phyloP scores from a whole-genome alignment of 2,113 vertebrate species.

The Deroptyus accipitrinus region DNA sequence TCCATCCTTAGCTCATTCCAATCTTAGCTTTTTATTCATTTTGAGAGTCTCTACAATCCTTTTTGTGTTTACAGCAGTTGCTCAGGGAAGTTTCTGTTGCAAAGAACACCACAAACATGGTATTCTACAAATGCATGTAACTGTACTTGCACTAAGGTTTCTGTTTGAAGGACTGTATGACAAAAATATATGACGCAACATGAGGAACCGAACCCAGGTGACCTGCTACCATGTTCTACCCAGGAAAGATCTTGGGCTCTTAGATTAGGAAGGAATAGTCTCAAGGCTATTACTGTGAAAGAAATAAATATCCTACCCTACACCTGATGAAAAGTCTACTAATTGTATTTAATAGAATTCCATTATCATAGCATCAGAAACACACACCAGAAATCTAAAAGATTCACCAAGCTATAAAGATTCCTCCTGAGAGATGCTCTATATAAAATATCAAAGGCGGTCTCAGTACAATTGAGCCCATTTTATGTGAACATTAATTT shows the following conservation, averaged over 20 bases:
- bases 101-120: not conserved
- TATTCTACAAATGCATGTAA: not conserved
- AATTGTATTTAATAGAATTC: not conserved
- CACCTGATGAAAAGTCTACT: not conserved
- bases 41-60: not conserved
- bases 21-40: not conserved
- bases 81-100: not conserved
- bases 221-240: not conserved
- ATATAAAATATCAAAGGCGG: not conserved
- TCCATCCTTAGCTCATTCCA: not conserved
- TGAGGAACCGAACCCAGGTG: not conserved
- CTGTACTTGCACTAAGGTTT: not conserved
- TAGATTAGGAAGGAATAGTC: not conserved
- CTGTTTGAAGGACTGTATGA: not conserved
- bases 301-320: not conserved
- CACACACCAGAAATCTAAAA: not conserved
- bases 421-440: not conserved
- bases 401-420: not conserved
- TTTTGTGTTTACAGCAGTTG: not conserved
- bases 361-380: not conserved
- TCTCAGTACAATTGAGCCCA: not conserved
- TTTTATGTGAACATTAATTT: constrained; percentile 21
- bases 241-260: not conserved
- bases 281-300: not conserved
- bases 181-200: not conserved